phyloP scores from a whole-genome alignment of 2,888 invertebrate genomes.

The Zaprionus lineosus region DNA sequence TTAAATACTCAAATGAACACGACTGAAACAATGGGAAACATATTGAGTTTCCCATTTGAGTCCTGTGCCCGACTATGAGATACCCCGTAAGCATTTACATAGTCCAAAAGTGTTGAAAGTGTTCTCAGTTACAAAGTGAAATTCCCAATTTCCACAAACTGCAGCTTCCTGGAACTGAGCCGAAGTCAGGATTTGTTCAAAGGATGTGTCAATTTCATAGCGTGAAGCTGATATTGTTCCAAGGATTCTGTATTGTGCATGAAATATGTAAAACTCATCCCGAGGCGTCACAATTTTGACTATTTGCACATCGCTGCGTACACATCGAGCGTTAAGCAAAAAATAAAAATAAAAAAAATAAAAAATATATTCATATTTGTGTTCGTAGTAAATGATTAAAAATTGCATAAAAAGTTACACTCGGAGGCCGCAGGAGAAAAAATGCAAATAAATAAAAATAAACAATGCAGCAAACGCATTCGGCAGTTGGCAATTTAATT shows the following conservation, averaged over 20 bases:
- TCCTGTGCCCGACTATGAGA: background rate
- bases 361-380: slow-evolving; percentile 17
- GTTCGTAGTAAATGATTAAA: slow-evolving; percentile 3
- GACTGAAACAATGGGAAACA: slow-evolving; percentile 22
- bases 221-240: no score
- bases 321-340: slow-evolving; percentile 4
- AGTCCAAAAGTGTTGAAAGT: background rate
- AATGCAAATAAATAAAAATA: slow-evolving; percentile 12
- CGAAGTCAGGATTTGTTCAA: no score
- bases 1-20: slow-evolving; percentile 53
- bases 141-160: no score
- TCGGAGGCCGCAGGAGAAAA: background rate
- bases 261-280: background rate
- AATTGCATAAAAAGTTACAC: slow-evolving; percentile 30
- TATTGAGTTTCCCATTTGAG: background rate
- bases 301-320: slow-evolving; percentile 29
- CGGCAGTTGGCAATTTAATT: no score
- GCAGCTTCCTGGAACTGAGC: no score
- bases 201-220: no score
- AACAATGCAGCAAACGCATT: background rate
- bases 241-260: no score
- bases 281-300: slow-evolving; percentile 17
- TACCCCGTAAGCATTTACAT: background rate
- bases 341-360: slow-evolving; percentile 13
- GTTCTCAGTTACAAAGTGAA: background rate